Evolutionary conservation across 1,140 invertebrate species (phyloP).

Genomic region (Psix sp.): DNA sequence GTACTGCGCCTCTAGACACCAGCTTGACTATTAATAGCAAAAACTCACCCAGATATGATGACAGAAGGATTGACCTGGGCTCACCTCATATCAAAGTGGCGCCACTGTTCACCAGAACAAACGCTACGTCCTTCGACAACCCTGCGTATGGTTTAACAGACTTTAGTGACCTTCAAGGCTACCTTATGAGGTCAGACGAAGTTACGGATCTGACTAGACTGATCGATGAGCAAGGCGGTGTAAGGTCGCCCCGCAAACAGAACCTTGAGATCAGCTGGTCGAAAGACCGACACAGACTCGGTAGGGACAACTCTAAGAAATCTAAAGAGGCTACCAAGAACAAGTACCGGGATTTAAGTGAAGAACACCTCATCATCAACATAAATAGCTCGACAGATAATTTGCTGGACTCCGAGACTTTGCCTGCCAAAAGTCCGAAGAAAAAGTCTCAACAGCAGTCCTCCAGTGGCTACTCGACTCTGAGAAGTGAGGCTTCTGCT

Average conservation of each 20-base stretch:
- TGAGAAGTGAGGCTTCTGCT: constrained; percentile 76
- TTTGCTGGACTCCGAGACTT: constrained; percentile 68
- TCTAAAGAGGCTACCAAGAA: constrained; percentile 28
- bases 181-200: constrained; percentile 69
- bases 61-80: constrained; percentile 69
- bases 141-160: constrained; percentile 72
- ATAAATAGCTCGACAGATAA: constrained; percentile 75
- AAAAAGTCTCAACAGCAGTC: constrained; percentile 69
- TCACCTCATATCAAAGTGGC: constrained; percentile 69
- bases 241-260: constrained; percentile 25
- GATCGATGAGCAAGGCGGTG: constrained; percentile 67
- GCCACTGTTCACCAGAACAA: constrained; percentile 54
- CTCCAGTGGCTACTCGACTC: constrained; percentile 73
- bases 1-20: constrained; percentile 69
- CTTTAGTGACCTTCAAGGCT: constrained; percentile 66
- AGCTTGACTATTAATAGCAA: constrained; percentile 65
- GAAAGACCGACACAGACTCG: constrained; percentile 29
- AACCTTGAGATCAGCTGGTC: constrained; percentile 21
- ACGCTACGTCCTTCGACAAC: constrained; percentile 72
- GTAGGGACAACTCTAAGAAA: constrained; percentile 48
- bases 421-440: constrained; percentile 59
- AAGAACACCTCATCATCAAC: constrained; percentile 66
- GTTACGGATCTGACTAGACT: constrained; percentile 67
- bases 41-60: constrained; percentile 67
- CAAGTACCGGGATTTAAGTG: constrained; percentile 49